Base-by-base conservation (phyloP, 2,113 vertebrate species). In the Pseudopipra pipra region DNA sequence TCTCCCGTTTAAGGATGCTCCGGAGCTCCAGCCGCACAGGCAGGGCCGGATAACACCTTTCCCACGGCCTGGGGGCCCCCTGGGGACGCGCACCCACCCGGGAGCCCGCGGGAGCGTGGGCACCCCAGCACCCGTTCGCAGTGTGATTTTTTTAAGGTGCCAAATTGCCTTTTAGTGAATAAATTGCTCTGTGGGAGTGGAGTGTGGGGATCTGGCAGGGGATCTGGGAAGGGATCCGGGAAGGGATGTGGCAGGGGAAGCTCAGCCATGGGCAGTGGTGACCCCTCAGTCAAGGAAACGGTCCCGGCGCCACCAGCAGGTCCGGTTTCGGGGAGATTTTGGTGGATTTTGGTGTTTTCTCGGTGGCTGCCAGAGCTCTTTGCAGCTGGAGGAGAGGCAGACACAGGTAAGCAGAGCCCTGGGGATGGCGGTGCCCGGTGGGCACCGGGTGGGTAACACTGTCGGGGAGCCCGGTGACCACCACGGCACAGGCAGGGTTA, bases 201-300 rank as follows among this genome's bases (percentile, higher is more conserved):
- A 35, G 43, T 5, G 14, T 7, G 71, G 70, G 73, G 3, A 66
- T 47, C 70, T 52, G 68, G 54, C 39, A 49, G 63, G 49, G 49
- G 5, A 19, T 70, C 35, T 49, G 65, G 81, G 7, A 11, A 30
- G 12, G 43, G 24, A 7, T 62, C 14, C 20, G 61, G 51, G 20
- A 12, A 9, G 22, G 31, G 35, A 65, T 27, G 25, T 16, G 8
- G 54, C 8, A 49, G 37, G 21, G 21, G 33, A 35, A 37, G 12
- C 20, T 43, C 22, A 33, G 52, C 0, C 0, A 2, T 0, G 8
- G 20, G 37, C 4, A 0, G 7, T 0, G n/a, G 4, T 31, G 46
- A 33, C n/a, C 59, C 56, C 12, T 2, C 52, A 2, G 5, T 5
- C 7, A 1, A 31, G 12, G 41, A 30, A 74, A 49, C 5, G 2